Evolutionary conservation across 2,113 vertebrate species (phyloP).

Genomic region (Scolopax mira): DNA sequence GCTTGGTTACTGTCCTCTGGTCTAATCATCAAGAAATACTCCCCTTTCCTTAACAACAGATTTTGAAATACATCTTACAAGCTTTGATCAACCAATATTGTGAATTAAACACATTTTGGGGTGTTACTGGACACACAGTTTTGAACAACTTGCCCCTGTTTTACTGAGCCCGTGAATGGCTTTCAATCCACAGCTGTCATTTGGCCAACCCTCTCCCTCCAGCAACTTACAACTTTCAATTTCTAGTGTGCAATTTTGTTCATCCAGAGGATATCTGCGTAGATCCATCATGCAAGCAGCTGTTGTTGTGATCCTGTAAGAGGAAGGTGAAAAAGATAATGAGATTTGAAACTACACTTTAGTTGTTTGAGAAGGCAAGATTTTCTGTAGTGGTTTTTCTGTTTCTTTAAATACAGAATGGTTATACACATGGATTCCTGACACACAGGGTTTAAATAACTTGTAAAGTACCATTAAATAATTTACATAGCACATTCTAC

Average conservation of each 20-base stretch:
- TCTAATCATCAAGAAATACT: not conserved
- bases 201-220: slow-evolving; percentile 27
- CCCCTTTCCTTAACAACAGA: not conserved
- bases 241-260: slow-evolving; percentile 94
- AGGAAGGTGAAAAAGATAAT: not conserved
- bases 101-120: not conserved
- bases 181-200: not conserved
- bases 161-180: not conserved
- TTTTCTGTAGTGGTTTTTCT: not conserved
- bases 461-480: not conserved
- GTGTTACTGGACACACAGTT: not conserved
- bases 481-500: not conserved
- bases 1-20: not conserved
- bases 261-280: slow-evolving; percentile 90
- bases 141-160: not conserved
- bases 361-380: not conserved
- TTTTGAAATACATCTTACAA: not conserved
- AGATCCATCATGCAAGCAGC: slow-evolving; percentile 98
- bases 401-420: not conserved
- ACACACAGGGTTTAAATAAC: not conserved
- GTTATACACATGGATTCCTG: not conserved
- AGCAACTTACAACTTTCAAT: slow-evolving; percentile 92
- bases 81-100: not conserved
- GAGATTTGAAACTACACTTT: not conserved
- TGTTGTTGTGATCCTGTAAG: slow-evolving; percentile 88